phyloP scores from a whole-genome alignment of 1,140 invertebrate genomes.

The Solenopsis invicta region DNA sequence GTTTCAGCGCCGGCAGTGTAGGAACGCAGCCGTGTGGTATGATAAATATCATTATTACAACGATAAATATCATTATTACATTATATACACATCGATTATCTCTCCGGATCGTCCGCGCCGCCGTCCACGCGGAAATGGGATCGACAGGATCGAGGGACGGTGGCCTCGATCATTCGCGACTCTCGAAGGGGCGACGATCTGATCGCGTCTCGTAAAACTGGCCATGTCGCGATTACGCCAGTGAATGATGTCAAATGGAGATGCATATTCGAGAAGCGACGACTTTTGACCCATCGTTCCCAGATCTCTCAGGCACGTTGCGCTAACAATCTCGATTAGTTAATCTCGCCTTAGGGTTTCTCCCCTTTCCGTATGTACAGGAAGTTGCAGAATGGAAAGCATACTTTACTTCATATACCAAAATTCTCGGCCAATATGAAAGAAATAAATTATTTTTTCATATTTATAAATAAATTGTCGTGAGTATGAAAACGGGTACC shows the following conservation, averaged over 20 bases:
- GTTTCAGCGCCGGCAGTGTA: no score
- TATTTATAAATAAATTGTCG: neutral
- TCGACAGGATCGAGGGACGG: neutral
- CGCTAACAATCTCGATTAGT: slow-evolving; percentile 15
- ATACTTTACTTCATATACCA: neutral
- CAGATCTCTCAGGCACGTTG: slow-evolving; percentile 5
- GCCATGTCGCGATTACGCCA: neutral
- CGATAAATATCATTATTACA: slow-evolving; percentile 79
- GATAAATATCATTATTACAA: neutral
- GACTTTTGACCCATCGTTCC: neutral
- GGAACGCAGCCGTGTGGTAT: no score
- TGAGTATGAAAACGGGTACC: neutral
- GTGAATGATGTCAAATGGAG: neutral
- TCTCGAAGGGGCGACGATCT: neutral
- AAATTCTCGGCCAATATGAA: neutral
- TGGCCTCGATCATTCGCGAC: neutral
- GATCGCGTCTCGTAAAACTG: neutral
- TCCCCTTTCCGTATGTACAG: neutral
- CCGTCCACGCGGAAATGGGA: slow-evolving; percentile 69
- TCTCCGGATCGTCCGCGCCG: slow-evolving; percentile 46
- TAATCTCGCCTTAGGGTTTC: neutral
- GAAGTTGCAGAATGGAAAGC: neutral
- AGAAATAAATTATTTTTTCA: neutral
- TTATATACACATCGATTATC: slow-evolving; percentile 85
- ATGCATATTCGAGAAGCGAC: slow-evolving; percentile 12